phyloP scores from a whole-genome alignment of 2,797 vertebrate genomes.

The Holocentrus rufus region DNA sequence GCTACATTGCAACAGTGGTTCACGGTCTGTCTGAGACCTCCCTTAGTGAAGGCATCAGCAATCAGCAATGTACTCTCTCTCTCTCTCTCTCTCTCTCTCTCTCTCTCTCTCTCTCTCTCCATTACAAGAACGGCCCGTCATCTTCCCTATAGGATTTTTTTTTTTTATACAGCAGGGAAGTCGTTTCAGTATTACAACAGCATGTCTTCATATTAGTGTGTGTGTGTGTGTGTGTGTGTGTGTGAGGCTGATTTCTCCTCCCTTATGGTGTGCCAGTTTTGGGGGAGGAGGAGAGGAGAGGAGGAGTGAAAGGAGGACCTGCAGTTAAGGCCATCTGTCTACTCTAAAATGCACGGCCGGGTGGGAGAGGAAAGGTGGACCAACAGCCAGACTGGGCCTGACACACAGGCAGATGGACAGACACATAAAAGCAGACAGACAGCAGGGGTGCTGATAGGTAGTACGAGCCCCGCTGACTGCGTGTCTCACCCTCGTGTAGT shows the following conservation, averaged over 20 bases:
- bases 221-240: constrained; percentile 2
- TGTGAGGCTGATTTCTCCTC: constrained; percentile 2
- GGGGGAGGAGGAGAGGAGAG: constrained; percentile 51
- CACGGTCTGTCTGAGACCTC: background rate
- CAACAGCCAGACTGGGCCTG: background rate
- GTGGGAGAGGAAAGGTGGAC: constrained; percentile 41
- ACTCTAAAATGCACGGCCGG: constrained; percentile 32
- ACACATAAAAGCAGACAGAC: background rate
- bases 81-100: no score
- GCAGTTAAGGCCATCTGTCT: constrained; percentile 75
- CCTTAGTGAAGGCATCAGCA: no score
- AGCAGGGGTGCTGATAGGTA: no score
- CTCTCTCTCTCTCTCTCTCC: no score
- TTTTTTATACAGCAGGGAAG: background rate
- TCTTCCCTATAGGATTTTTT: background rate
- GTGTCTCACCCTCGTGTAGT: no score
- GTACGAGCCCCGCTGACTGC: no score
- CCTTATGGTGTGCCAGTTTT: constrained; percentile 54
- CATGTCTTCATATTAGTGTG: background rate
- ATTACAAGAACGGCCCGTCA: background rate
- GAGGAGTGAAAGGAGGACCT: constrained; percentile 60
- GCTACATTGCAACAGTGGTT: no score
- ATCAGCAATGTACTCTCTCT: no score
- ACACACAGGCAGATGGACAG: no score
- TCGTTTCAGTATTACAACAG: background rate